Conservation (phyloP, 2,888 invertebrate genomes). For the Tachina lurida region DNA sequence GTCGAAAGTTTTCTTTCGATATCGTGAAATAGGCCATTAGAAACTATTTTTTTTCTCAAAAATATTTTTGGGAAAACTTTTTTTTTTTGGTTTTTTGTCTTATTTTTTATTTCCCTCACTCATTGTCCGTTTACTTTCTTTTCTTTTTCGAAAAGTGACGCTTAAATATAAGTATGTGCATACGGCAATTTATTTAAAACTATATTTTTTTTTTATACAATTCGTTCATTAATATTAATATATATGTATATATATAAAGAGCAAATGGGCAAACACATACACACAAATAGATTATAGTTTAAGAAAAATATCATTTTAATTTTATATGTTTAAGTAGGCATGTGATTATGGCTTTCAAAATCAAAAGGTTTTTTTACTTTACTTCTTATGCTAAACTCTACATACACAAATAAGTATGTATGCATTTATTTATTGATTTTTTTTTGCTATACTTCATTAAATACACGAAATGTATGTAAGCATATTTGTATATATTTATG, state of each 20-base stretch:
- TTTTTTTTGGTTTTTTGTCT: too few species aligned
- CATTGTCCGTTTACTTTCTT: too few species aligned
- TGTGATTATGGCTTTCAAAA: constrained; percentile 64
- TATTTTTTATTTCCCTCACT: too few species aligned
- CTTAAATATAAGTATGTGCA: neutral
- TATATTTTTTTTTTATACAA: neutral
- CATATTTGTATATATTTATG: constrained; percentile 21
- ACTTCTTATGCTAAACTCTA: neutral
- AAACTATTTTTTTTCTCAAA: too few species aligned
- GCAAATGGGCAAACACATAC: constrained; percentile 33
- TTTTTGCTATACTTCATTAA: too few species aligned
- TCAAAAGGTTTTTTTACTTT: constrained; percentile 21
- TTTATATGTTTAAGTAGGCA: neutral
- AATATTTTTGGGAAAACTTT: too few species aligned
- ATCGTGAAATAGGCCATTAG: too few species aligned
- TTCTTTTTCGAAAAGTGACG: too few species aligned
- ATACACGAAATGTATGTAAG: neutral
- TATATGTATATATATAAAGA: neutral
- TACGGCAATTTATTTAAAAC: constrained; percentile 7
- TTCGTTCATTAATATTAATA: neutral
- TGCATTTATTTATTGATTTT: neutral
- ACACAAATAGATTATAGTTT: constrained; percentile 16
- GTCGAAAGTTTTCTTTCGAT: too few species aligned
- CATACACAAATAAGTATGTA: constrained; percentile 32
- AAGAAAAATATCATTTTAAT: constrained; percentile 6